A percentile compares a stretch with the other conserved stretches of the same genome.
Conservation (phyloP, 1,140 invertebrate species). For the Eufriesea mexicana region DNA sequence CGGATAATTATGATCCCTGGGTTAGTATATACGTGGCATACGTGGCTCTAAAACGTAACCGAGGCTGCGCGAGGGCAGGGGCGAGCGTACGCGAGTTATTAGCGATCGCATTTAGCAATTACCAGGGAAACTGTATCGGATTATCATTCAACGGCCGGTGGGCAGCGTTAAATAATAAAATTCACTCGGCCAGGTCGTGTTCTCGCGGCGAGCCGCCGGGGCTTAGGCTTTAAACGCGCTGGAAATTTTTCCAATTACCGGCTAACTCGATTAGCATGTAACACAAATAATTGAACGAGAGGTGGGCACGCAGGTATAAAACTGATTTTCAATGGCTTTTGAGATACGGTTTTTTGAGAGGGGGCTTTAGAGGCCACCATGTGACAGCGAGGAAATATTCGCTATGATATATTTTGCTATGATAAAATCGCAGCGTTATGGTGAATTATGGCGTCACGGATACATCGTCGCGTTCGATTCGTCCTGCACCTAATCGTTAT, state of each 20-base stretch:
- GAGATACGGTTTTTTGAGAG: too few relatives aligned
- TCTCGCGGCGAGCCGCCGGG: neutral
- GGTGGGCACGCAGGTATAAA: too few relatives aligned
- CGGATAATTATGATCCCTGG: neutral
- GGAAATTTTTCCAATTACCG: slow-evolving; percentile 8
- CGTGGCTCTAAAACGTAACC: neutral
- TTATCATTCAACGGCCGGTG: neutral
- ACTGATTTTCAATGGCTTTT: neutral
- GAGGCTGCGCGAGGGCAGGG: neutral
- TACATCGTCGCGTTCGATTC: too few relatives aligned
- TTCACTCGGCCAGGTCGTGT: neutral
- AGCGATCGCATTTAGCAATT: slow-evolving; percentile 19
- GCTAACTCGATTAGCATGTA: neutral
- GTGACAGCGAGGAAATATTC: too few relatives aligned
- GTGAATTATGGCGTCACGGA: too few relatives aligned
- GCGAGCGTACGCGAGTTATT: neutral
- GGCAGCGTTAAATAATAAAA: slow-evolving; percentile 18
- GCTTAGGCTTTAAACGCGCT: neutral
- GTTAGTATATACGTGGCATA: neutral
- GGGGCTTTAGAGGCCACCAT: too few relatives aligned
- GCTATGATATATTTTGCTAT: too few relatives aligned
- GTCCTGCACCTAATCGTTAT: too few relatives aligned
- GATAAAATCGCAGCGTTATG: too few relatives aligned
- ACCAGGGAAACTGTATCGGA: neutral
- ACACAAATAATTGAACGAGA: neutral